Conservation (phyloP, 1,140 invertebrate genomes). For the Tribolium madens region DNA sequence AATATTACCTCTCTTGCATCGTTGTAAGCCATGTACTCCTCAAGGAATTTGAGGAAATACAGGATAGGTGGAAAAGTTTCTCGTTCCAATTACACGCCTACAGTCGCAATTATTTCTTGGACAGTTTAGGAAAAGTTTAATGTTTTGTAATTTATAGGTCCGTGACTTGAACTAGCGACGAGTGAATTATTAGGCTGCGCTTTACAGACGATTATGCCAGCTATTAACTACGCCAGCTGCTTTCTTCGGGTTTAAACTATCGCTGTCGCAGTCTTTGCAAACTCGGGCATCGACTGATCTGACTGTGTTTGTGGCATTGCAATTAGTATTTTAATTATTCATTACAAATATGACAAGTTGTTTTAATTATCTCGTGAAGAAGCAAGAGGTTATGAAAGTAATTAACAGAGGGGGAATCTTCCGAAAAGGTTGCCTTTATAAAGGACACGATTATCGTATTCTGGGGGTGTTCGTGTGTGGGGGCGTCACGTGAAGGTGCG, state of each 20-base stretch:
- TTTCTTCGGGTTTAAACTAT: constrained; percentile 30
- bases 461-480: constrained; percentile 19
- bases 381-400: constrained; percentile 11
- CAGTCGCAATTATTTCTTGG: constrained; percentile 60
- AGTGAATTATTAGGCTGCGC: constrained; percentile 54
- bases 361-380: constrained; percentile 21
- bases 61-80: constrained; percentile 50
- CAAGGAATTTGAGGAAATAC: constrained; percentile 44
- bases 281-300: neutral
- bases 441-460: constrained; percentile 28
- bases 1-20: constrained; percentile 27
- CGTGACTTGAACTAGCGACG: constrained; percentile 53
- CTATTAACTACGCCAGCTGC: constrained; percentile 51
- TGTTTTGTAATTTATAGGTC: constrained; percentile 59
- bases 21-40: constrained; percentile 22
- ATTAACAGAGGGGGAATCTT: constrained; percentile 13
- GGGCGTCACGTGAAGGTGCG: constrained; percentile 51
- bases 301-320: constrained; percentile 9
- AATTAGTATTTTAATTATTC: constrained; percentile 36
- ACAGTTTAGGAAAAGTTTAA: constrained; percentile 59
- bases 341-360: constrained; percentile 25
- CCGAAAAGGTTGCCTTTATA: neutral
- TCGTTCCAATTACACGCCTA: constrained; percentile 58
- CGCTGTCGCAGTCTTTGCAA: neutral
- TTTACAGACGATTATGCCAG: constrained; percentile 55